Percentiles rank a stretch among this genome's conserved stretches.
These are phyloP conservation scores for Mobula hypostoma DNA, from an alignment of 2,113 vertebrate species.

Conservation along the genomic window DNA sequence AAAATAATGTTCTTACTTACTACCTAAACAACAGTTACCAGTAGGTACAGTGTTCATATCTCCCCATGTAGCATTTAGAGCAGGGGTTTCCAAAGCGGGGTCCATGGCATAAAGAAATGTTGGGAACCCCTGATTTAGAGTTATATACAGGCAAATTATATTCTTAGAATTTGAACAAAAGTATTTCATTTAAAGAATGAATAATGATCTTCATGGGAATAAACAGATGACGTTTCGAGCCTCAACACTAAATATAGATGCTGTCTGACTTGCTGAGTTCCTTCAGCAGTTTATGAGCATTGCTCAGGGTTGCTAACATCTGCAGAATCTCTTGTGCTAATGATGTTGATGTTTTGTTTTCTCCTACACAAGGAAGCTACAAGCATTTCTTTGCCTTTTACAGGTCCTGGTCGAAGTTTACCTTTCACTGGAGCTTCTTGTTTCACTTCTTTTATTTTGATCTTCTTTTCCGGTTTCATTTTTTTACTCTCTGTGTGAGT, in stretches of 20 bases:
- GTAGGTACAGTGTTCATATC: not conserved
- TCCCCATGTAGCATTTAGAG: not conserved
- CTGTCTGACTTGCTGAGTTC: too few relatives aligned
- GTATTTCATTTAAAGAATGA: not conserved
- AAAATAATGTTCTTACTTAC: too few relatives aligned
- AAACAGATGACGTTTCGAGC: too few relatives aligned
- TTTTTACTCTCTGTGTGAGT: conserved; percentile 55
- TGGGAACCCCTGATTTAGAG: not conserved
- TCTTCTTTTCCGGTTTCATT: conserved; percentile 57
- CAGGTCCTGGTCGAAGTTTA: conserved; percentile 42
- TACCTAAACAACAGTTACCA: too few relatives aligned
- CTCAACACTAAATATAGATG: too few relatives aligned
- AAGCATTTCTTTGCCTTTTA: not conserved
- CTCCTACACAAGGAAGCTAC: not conserved
- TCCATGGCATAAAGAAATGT: too few relatives aligned
- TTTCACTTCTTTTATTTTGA: conserved; percentile 55
- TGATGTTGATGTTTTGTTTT: not conserved
- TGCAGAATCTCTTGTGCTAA: too few relatives aligned
- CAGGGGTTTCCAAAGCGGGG: too few relatives aligned
- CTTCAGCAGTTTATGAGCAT: too few relatives aligned
- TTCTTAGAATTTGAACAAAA: not conserved
- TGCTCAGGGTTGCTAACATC: too few relatives aligned
- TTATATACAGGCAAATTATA: too few relatives aligned
- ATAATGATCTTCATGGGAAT: not conserved
- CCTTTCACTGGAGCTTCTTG: conserved; percentile 58